Evolutionary conservation across 2,797 vertebrate genomes (phyloP).

Genomic region (Euthynnus affinis): DNA sequence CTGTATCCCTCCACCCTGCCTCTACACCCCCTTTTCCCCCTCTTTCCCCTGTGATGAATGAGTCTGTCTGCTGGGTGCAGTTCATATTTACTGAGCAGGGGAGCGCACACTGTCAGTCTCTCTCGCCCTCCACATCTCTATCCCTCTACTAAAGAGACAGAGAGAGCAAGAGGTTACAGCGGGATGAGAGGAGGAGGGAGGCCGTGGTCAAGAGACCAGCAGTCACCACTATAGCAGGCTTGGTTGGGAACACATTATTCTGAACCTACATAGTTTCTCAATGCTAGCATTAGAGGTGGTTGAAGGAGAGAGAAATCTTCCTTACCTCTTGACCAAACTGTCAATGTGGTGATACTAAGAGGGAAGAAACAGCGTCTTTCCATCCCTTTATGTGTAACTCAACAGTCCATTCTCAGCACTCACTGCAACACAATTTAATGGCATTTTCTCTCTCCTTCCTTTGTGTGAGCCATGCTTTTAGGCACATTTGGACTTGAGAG

Average conservation of each 20-base stretch:
- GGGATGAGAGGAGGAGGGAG: conserved; percentile 76
- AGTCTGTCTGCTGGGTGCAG: conserved; percentile 88
- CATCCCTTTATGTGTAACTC: conserved; percentile 74
- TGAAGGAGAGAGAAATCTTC: conserved; percentile 73
- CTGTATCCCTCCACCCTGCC: conserved; percentile 49
- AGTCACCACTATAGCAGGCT: conserved; percentile 58
- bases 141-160: conserved; percentile 86
- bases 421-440: conserved; percentile 72
- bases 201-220: conserved; percentile 69
- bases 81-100: conserved; percentile 91
- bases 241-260: conserved; percentile 49
- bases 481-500: conserved; percentile 82
- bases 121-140: conserved; percentile 88
- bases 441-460: conserved; percentile 70
- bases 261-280: conserved; percentile 50
- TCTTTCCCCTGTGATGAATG: conserved; percentile 88
- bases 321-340: conserved; percentile 75
- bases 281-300: conserved; percentile 50
- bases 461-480: conserved; percentile 82
- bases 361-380: conserved; percentile 82
- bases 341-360: conserved; percentile 80
- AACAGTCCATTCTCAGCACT: conserved; percentile 78
- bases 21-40: conserved; percentile 60
- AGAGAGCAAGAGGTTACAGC: conserved; percentile 85
- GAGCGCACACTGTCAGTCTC: conserved; percentile 88